Conservation (phyloP, 1,140 invertebrate species). For the Drosophila athabasca region DNA sequence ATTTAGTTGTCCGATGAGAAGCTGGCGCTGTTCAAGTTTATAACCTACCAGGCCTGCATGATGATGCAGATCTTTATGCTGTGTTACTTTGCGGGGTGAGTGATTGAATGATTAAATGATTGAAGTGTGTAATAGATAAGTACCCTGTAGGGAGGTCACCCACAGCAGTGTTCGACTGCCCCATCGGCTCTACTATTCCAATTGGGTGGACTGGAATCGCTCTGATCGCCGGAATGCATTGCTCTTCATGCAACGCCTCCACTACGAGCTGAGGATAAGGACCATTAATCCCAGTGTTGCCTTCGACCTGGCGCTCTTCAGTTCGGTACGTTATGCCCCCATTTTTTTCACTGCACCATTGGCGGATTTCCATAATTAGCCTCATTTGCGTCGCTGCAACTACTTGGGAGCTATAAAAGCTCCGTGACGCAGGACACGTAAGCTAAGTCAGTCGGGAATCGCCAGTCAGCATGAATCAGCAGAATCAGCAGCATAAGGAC, state of each 20-base stretch:
- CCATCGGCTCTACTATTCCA: constrained; percentile 59
- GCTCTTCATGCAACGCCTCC: constrained; percentile 67
- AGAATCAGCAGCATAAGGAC: constrained; percentile 33
- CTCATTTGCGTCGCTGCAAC: constrained; percentile 43
- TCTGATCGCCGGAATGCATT: constrained; percentile 53
- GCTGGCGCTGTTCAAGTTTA: constrained; percentile 46
- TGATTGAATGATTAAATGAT: not conserved
- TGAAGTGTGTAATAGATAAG: too few species aligned
- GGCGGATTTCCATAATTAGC: constrained; percentile 47
- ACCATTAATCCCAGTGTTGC: constrained; percentile 60
- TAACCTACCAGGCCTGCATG: constrained; percentile 69
- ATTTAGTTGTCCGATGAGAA: constrained; percentile 56
- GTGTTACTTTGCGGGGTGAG: constrained; percentile 72
- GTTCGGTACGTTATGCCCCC: constrained; percentile 43
- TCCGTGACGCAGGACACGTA: too few species aligned
- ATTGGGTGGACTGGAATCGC: constrained; percentile 60
- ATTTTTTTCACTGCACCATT: constrained; percentile 38
- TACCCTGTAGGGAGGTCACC: constrained; percentile 47
- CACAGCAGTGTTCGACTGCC: constrained; percentile 52
- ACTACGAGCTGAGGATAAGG: constrained; percentile 59
- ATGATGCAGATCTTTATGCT: constrained; percentile 69
- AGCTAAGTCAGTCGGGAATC: not conserved
- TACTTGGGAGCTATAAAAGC: constrained; percentile 44
- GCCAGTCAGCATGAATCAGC: constrained; percentile 37
- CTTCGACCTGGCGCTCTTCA: constrained; percentile 60